Conservation (phyloP, 2,797 vertebrate species). For the Chaenodraco wilsoni region DNA sequence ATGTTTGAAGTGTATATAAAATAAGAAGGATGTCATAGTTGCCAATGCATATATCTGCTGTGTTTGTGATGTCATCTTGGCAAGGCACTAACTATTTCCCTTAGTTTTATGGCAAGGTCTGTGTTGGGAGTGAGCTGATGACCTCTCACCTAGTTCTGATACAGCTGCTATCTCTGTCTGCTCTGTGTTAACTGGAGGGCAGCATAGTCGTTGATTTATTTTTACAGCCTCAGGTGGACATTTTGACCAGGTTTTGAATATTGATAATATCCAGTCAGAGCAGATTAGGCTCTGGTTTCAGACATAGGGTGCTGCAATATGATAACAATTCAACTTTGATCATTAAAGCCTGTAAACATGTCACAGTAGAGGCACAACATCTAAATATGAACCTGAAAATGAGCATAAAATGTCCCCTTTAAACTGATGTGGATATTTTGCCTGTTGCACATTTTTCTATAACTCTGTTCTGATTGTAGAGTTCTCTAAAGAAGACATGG, state of each 20-base stretch:
- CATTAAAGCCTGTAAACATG: no score
- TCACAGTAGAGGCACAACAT: no score
- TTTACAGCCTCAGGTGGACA: constrained; percentile 1
- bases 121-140: not conserved
- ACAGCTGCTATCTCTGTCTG: not conserved
- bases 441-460: not conserved
- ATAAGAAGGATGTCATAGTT: not conserved
- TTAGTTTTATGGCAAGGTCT: not conserved
- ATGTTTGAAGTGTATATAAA: not conserved
- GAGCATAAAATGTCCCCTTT: not conserved
- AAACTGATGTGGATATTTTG: not conserved
- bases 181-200: constrained; percentile 22
- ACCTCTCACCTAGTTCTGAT: constrained; percentile 46
- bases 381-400: no score
- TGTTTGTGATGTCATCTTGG: not conserved
- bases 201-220: not conserved
- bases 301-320: no score
- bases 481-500: constrained; percentile 98
- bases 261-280: not conserved
- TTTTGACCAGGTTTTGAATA: not conserved
- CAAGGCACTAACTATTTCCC: not conserved
- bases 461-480: constrained; percentile 75
- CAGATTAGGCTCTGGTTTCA: no score
- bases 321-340: no score
- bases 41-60: not conserved